These are phyloP conservation scores for Phaethornis superciliosus DNA, from an alignment of 2,113 vertebrate species.

Conservation along the genomic window DNA sequence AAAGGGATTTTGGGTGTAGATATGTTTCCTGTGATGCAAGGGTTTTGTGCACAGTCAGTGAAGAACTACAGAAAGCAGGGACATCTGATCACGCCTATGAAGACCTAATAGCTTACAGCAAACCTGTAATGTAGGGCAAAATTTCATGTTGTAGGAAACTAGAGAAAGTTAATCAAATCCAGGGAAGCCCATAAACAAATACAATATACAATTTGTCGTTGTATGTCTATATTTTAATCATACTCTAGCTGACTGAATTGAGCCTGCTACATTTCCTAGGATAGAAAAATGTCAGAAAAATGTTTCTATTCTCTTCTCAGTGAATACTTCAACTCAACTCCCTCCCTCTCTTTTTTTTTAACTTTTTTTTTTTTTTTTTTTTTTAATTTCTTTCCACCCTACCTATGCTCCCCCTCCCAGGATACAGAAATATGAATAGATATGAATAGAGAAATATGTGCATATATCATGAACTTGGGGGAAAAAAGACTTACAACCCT, in stretches of 20 bases:
- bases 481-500: neutral
- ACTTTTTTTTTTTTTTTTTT: neutral
- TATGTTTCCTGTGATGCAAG: neutral
- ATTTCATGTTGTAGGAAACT: neutral
- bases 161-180: neutral
- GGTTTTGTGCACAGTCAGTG: neutral
- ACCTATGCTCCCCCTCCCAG: no score
- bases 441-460: neutral
- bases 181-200: neutral
- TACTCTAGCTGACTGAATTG: neutral
- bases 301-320: neutral
- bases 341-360: accelerated
- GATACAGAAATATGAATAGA: neutral
- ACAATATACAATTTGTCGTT: neutral
- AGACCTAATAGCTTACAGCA: neutral
- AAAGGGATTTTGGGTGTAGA: neutral
- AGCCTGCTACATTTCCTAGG: neutral
- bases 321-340: neutral
- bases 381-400: no score
- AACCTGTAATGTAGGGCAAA: neutral
- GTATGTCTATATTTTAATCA: neutral
- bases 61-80: neutral
- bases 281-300: neutral
- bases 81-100: neutral
- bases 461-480: neutral